Base-by-base conservation (phyloP, 1,140 invertebrate species). In the Cepaea nemoralis region DNA sequence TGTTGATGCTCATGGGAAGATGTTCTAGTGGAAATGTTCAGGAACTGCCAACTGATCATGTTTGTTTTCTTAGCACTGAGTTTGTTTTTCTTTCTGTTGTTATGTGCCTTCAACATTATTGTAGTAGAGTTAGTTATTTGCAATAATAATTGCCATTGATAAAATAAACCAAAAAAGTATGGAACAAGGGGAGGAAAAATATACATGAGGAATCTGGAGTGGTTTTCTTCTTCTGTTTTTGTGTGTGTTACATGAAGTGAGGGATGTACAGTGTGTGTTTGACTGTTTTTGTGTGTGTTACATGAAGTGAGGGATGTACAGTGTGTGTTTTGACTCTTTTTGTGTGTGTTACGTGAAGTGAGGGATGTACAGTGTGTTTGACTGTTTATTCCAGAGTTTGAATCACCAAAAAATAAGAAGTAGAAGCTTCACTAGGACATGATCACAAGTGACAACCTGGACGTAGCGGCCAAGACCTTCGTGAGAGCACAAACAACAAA, bases 41-140 rank as follows among this genome's bases (percentile, higher is more conserved):
- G 50, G 27, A 63, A 63, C 59, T 63, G 59, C n/a, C 59, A 63
- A 63, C 27, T 63, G n/a, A 63, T 63, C 3, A 31, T 63, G 55
- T 48, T 12, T 59, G 59, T 63, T 6, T 31, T 63, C n/a, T 31
- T 55, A 55, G 22, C 22, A 19, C 45, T 48, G 8, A 48, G 45
- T 48, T 48, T 48, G 8, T 48, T 27, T 0, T 19, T 63, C n/a
- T 14, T 27, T 2, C 10, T 63, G 27, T 63, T 22, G n/a, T 63
- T 16, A 63, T 63, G 59, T 63, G 59, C 59, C 59, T 63, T 63
- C 59, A 63, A 63, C n/a, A 63, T 63, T 63, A 27, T 63, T 63
- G 59, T 63, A 31, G 59, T 63, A 63, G 59, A 10, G 3, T 63
- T 63, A 63, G 59, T 14, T 27, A 63, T 63, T 31, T 31, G 50